These are phyloP conservation scores for Brenthis ino DNA, from an alignment of 2,888 invertebrate species.

Conservation along the genomic window DNA sequence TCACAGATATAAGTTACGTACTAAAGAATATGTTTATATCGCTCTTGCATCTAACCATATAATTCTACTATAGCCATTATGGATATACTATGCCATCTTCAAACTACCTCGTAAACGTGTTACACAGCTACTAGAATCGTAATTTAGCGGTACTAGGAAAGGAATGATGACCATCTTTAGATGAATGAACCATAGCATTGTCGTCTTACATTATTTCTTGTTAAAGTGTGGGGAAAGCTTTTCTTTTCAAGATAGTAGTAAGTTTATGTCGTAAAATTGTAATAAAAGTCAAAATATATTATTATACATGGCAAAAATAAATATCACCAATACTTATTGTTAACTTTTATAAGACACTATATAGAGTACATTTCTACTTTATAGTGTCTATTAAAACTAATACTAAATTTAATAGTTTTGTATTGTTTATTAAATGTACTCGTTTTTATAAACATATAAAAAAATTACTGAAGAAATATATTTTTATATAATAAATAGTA, in stretches of 20 bases:
- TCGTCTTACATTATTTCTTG: constrained; percentile 64
- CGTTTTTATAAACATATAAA: too few species aligned
- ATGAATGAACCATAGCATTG: constrained; percentile 64
- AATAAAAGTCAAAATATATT: background rate
- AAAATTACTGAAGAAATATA: too few species aligned
- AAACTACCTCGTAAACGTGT: constrained; percentile 79
- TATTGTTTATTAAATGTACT: too few species aligned
- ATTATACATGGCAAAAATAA: too few species aligned
- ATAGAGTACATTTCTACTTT: too few species aligned
- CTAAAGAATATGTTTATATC: constrained; percentile 75
- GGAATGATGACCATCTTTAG: constrained; percentile 73
- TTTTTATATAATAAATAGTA: too few species aligned
- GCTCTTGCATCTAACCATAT: constrained; percentile 72
- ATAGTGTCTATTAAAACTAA: too few species aligned
- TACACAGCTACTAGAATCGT: constrained; percentile 79
- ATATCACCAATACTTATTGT: too few species aligned
- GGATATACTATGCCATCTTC: constrained; percentile 75
- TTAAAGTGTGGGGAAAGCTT: constrained; percentile 74
- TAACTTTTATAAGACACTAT: too few species aligned
- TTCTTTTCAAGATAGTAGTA: constrained; percentile 51
- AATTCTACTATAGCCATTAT: constrained; percentile 80
- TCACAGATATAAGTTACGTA: constrained; percentile 71
- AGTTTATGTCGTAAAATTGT: background rate
- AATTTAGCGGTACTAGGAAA: constrained; percentile 80
- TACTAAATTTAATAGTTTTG: too few species aligned